Evolutionary conservation across 2,113 vertebrate species (phyloP), one percentile per base, ranked within the genome.

Genomic region (Oplegnathus fasciatus): DNA sequence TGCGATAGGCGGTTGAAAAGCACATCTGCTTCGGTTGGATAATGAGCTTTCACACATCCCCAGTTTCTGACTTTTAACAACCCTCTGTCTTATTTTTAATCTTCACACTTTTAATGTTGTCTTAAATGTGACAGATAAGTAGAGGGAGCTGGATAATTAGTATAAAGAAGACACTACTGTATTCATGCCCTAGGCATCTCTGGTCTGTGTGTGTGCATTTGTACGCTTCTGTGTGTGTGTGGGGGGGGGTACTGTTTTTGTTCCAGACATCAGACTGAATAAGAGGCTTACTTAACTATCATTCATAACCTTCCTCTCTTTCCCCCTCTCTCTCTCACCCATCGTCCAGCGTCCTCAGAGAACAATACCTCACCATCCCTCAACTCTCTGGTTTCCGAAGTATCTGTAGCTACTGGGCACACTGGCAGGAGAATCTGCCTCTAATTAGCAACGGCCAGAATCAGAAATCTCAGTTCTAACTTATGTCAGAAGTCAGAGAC

Each of bases 61-160:
- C 62, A 64, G 32, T 34, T 75, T 84, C 57, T 73, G 80, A 84
- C 79, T 91, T 76, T 82, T 77, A 82, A 84, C 70, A 82, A 79
- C 30, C 66, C 3, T 73, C 61, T 71, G 76, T 88, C 73, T 89
- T 81, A 71, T 91, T 86, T 89, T 81, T 85, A 81, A 82, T 86
- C 81, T 76, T 88, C 83, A 75, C 75, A 75, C 75, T 85, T 84
- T 78, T 76, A 74, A 75, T 75, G 74, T 75, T 82, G 67, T 69
- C 75, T 69, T 80, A 52, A 67, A 75, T 75, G 70, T 87, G 74
- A 80, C 76, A 80, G 82, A 87, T 80, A 77, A 85, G 76, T 60
- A 13, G 70, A 81, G 48, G 26, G 37, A 83, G 84, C 48, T 55
- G 80, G 71, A 64, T 90, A 87, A 91, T 89, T 90, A 86, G 68